Evolutionary conservation across 2,888 invertebrate species (phyloP), one percentile per base, ranked within the genome.

Genomic region (Aphodius granarius): DNA sequence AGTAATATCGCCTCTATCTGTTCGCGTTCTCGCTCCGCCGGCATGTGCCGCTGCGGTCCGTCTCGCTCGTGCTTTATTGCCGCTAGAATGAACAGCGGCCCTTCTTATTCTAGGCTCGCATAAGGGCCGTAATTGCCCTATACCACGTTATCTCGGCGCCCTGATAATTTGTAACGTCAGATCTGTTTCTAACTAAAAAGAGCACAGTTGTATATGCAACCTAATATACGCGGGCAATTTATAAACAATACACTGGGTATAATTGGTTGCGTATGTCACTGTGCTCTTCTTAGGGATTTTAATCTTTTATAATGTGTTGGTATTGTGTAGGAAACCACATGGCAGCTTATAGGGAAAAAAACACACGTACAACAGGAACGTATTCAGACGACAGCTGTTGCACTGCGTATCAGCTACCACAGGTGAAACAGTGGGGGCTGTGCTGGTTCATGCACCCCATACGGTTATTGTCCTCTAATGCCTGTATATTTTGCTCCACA

Each of bases 101-200:
- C n/a, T 72, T 75, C 76, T 79, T 79, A 81, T 79, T 74, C 75
- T 75, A 73, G 74, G 66, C 71, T 74, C 65, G 73, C 77, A 78
- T 83, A 82, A 81, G 81, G 80, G 74, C 79, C 74, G 75, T 78
- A 81, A 82, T 83, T 79, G 83, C 79, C 71, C 79, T 78, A n/a
- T n/a, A 68, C 72, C 72, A 78, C 75, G 79, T 81, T 83, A 82
- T 83, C 82, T 82, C 82, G 79, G 79, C 82, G 81, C 81, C 79
- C 81, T 82, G 81, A 83, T 83, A 84, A 84, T 83, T 84, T 84
- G 84, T 84, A 83, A 83, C 82, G 83, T 83, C 82, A 83, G 83
- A 82, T 83, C 82, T 83, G 82, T 82, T 83, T n/a, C n/a, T n/a
- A n/a, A n/a, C n/a, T n/a, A n/a, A n/a, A n/a, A n/a, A n/a, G n/a